Percentiles rank a stretch among this genome's conserved stretches.
Conservation (phyloP, 2,113 vertebrate genomes). For the Actenoides lindsayi region DNA sequence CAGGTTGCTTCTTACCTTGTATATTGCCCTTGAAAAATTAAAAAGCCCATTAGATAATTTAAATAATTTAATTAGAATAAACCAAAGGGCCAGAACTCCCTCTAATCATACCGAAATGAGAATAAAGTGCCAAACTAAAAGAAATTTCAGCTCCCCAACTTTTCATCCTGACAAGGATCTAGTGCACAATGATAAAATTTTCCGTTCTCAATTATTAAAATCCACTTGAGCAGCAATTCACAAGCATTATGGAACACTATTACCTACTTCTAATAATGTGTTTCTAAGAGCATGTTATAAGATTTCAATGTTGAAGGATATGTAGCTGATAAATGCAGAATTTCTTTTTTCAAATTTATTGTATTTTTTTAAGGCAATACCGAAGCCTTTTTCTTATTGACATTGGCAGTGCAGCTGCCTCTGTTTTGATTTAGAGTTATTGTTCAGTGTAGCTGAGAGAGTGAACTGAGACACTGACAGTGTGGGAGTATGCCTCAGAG, state of each 20-base stretch:
- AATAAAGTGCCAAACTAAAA: background rate
- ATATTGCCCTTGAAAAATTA: background rate
- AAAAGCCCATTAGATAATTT: background rate
- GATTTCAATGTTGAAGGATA: background rate
- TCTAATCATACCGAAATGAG: background rate
- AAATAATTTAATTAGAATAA: background rate
- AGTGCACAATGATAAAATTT: background rate
- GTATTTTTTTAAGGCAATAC: background rate
- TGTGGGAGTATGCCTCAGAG: constrained; percentile 40
- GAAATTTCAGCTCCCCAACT: background rate
- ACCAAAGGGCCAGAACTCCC: background rate
- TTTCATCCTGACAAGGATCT: background rate
- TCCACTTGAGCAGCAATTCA: constrained; percentile 4
- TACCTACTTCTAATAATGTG: background rate
- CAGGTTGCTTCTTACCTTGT: background rate
- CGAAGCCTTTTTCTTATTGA: background rate
- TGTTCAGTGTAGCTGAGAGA: constrained; percentile 42
- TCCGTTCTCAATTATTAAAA: constrained; percentile 54
- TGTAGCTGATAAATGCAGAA: background rate
- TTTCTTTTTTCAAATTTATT: background rate
- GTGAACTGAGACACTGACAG: constrained; percentile 30
- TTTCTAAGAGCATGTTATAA: background rate
- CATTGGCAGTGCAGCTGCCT: background rate
- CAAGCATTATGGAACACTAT: background rate
- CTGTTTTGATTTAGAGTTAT: constrained; percentile 68